A percentile compares a stretch with the other conserved stretches of the same genome.
Conservation (phyloP, 2,113 vertebrate species). For the Nanger granti region DNA sequence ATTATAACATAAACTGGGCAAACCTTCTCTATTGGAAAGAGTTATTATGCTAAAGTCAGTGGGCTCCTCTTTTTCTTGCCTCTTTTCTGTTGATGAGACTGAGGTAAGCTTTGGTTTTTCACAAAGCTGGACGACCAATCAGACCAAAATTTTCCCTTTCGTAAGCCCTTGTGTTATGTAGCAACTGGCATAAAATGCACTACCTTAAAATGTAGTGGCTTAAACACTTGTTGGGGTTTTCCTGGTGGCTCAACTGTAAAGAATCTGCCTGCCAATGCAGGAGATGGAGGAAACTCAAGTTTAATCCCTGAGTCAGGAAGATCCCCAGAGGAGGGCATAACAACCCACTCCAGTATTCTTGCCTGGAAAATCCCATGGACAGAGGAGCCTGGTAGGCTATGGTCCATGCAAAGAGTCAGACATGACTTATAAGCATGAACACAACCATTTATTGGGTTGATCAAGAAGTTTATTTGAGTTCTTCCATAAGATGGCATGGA, state of each 20-base stretch:
- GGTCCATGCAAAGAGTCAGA: background rate
- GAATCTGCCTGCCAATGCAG: background rate
- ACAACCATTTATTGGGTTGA: background rate
- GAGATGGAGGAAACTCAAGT: background rate
- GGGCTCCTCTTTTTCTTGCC: background rate
- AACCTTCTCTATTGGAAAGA: background rate
- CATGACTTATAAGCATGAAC: background rate
- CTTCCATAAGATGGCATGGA: background rate
- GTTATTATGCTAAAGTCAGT: background rate
- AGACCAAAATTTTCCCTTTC: background rate
- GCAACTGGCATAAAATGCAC: background rate
- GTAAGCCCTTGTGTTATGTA: background rate
- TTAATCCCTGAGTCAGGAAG: background rate
- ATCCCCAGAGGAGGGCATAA: background rate
- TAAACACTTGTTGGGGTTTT: background rate
- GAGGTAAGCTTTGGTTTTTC: background rate
- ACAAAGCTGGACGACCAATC: background rate
- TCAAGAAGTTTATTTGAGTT: background rate
- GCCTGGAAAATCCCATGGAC: background rate
- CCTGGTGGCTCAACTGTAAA: background rate
- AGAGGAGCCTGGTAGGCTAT: background rate
- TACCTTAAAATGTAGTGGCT: background rate
- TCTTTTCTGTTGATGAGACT: background rate
- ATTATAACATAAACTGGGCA: background rate
- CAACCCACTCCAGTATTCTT: background rate